These are phyloP conservation scores for Sesamia inferens DNA, from an alignment of 2,888 invertebrate genomes.

Conservation along the genomic window DNA sequence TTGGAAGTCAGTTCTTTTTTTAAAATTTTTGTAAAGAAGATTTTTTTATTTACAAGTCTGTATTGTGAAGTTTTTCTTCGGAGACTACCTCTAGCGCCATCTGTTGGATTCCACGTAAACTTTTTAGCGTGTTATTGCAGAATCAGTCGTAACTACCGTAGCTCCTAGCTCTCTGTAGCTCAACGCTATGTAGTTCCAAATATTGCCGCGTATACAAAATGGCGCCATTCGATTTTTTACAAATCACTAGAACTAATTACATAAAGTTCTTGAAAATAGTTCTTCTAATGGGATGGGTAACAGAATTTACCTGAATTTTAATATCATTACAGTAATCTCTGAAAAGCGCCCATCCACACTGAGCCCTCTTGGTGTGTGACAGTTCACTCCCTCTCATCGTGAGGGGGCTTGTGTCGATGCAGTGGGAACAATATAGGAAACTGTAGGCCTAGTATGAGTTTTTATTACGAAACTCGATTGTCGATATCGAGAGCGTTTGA, in stretches of 20 bases:
- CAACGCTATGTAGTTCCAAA: conserved; percentile 31
- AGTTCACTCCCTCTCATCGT: too few species aligned
- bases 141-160: neutral
- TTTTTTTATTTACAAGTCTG: neutral
- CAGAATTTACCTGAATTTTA: neutral
- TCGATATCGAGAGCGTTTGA: too few species aligned
- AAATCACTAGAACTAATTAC: neutral
- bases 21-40: too few species aligned
- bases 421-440: too few species aligned
- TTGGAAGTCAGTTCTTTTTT: too few species aligned
- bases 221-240: conserved; percentile 3
- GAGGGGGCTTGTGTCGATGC: too few species aligned
- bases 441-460: too few species aligned
- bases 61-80: neutral
- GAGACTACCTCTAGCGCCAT: conserved; percentile 38
- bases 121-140: neutral
- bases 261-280: neutral
- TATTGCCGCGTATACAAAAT: conserved; percentile 10
- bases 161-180: neutral
- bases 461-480: too few species aligned
- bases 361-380: too few species aligned
- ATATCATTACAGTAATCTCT: neutral
- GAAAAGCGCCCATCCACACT: neutral
- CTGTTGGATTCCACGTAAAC: conserved; percentile 34
- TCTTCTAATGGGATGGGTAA: neutral